Conservation (phyloP, 2,113 vertebrate species). For the Lagopus leucura region DNA sequence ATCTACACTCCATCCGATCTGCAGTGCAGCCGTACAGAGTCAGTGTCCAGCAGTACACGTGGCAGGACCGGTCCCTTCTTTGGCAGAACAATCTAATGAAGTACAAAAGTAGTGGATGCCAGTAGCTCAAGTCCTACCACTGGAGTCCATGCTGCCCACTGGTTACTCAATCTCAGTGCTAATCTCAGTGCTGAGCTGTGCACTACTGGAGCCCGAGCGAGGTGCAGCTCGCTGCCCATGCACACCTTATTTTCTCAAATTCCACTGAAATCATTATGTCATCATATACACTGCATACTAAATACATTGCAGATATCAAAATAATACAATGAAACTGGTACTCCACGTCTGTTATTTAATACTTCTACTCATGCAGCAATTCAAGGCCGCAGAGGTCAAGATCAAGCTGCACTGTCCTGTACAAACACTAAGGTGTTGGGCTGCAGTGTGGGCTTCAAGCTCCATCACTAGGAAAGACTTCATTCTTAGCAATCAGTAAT, state of each 20-base stretch:
- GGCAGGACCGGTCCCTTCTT: not conserved
- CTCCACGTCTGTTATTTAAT: not conserved
- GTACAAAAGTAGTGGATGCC: not conserved
- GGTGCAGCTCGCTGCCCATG: not conserved
- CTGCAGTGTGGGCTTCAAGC: not conserved
- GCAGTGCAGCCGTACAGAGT: not conserved
- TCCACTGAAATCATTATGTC: not conserved
- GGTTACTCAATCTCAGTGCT: not conserved
- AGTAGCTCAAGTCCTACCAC: not conserved
- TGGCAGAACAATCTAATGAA: not conserved
- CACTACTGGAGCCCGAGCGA: not conserved
- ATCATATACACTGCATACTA: too few species aligned
- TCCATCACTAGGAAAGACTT: not conserved
- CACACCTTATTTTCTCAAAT: not conserved
- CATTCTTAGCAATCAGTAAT: not conserved
- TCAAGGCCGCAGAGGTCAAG: not conserved
- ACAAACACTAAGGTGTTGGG: not conserved
- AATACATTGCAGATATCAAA: not conserved
- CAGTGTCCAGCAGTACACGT: not conserved
- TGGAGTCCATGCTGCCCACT: not conserved
- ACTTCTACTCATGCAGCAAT: not conserved
- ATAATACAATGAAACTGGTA: not conserved
- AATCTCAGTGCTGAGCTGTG: not conserved
- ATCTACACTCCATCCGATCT: not conserved
- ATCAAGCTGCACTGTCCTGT: not conserved